These are phyloP conservation scores for Ryuthela nishihirai DNA, from an alignment of 2,888 invertebrate genomes.

Conservation along the genomic window DNA sequence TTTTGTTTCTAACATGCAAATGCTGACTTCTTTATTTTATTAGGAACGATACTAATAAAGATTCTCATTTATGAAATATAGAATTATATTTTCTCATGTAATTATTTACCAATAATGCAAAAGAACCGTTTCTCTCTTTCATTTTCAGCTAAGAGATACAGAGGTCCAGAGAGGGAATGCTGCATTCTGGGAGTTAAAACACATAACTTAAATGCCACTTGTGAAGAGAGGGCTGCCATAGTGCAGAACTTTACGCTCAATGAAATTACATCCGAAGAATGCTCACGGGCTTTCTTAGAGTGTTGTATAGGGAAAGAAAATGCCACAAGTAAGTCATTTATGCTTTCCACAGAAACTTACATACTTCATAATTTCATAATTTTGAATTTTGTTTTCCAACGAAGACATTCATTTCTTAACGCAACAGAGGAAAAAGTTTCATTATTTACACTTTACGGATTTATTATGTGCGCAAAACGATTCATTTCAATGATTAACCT, in stretches of 20 bases:
- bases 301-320: constrained; percentile 31
- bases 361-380: too few species aligned
- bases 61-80: too few species aligned
- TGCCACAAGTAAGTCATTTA: too few species aligned
- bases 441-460: background rate
- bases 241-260: constrained; percentile 1
- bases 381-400: background rate
- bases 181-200: constrained; percentile 28
- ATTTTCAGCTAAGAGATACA: constrained; percentile 9
- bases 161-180: constrained; percentile 9
- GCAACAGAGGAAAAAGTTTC: background rate
- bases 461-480: too few species aligned
- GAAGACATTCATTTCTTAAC: too few species aligned
- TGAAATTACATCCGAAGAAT: background rate
- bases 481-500: too few species aligned
- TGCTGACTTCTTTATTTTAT: too few species aligned
- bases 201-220: constrained; percentile 9
- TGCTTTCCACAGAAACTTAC: too few species aligned
- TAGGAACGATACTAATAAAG: too few species aligned
- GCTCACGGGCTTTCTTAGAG: constrained; percentile 23
- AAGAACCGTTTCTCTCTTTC: background rate
- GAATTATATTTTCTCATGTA: too few species aligned
- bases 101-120: background rate
- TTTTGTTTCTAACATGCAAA: too few species aligned
- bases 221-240: constrained; percentile 26